A percentile compares a stretch with the other conserved stretches of the same genome.
Evolutionary conservation across 2,888 invertebrate genomes (phyloP).

Genomic region (Thereva unica): DNA sequence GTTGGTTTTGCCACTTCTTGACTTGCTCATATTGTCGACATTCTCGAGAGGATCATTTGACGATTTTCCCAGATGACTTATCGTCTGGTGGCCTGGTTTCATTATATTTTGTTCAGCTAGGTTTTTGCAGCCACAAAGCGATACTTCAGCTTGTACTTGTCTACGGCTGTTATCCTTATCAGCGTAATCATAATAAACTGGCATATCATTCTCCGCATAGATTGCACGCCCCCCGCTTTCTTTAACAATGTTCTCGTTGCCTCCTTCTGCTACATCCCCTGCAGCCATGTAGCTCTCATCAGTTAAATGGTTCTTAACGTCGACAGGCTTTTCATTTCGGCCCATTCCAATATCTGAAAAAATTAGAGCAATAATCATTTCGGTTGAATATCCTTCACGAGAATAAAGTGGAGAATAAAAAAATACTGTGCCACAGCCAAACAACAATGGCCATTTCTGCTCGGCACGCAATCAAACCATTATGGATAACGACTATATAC

Average conservation of each 20-base stretch:
- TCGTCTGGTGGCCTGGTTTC: no score
- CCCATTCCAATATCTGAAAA: slow-evolving; percentile 17
- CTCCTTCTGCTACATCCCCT: slow-evolving; percentile 2
- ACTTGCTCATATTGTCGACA: no score
- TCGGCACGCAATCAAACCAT: slow-evolving; percentile 13
- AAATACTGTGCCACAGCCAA: not conserved
- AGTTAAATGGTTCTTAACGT: slow-evolving; percentile 26
- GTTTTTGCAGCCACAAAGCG: no score
- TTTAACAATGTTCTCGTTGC: not conserved
- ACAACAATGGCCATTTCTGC: not conserved
- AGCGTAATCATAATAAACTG: not conserved
- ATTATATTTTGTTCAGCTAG: no score
- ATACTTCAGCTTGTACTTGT: no score
- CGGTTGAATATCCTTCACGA: slow-evolving; percentile 16
- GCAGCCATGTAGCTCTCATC: slow-evolving; percentile 5
- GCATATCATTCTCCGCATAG: slow-evolving; percentile 3
- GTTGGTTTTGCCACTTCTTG: no score
- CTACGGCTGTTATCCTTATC: not conserved
- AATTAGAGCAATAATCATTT: slow-evolving; percentile 28
- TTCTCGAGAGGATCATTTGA: no score
- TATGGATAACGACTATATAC: slow-evolving; percentile 6
- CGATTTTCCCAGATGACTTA: no score
- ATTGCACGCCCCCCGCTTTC: not conserved
- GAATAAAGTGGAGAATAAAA: slow-evolving; percentile 7
- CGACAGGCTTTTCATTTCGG: slow-evolving; percentile 11